These are phyloP conservation scores for Papilio dardanus DNA, from an alignment of 1,140 invertebrate genomes.

Conservation along the genomic window DNA sequence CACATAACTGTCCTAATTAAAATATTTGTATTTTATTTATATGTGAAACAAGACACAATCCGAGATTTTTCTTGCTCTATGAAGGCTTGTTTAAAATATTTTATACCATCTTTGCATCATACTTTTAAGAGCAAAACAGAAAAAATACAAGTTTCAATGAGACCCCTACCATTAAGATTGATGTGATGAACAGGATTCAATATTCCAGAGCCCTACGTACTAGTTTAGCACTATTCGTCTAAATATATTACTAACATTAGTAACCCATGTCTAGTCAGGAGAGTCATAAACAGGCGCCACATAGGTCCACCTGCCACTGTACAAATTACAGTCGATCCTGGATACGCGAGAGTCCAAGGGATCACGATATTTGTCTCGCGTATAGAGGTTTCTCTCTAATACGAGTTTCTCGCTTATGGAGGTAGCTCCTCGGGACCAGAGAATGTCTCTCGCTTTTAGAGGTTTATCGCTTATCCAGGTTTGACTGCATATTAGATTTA, in stretches of 20 bases:
- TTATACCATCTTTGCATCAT: neutral
- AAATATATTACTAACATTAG: neutral
- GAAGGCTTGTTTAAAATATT: neutral
- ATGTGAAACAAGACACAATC: slow-evolving; percentile 15
- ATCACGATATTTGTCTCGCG: too few species aligned
- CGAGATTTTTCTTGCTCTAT: neutral
- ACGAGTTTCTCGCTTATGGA: too few species aligned
- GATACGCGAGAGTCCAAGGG: too few species aligned
- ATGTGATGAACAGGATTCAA: neutral
- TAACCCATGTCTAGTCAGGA: neutral
- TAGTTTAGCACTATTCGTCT: neutral
- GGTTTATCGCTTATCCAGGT: too few species aligned
- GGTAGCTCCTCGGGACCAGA: too few species aligned
- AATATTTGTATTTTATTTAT: slow-evolving; percentile 35
- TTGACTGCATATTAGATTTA: too few species aligned
- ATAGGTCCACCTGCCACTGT: neutral
- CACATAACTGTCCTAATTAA: slow-evolving; percentile 41
- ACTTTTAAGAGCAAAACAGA: neutral
- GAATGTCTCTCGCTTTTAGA: too few species aligned
- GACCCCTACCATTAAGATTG: neutral
- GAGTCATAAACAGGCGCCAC: neutral
- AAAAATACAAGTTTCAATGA: neutral
- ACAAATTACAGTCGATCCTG: too few species aligned
- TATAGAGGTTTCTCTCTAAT: too few species aligned
- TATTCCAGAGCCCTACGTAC: neutral